Conservation (phyloP, 2,888 invertebrate genomes). For the Coelinius sp. region DNA sequence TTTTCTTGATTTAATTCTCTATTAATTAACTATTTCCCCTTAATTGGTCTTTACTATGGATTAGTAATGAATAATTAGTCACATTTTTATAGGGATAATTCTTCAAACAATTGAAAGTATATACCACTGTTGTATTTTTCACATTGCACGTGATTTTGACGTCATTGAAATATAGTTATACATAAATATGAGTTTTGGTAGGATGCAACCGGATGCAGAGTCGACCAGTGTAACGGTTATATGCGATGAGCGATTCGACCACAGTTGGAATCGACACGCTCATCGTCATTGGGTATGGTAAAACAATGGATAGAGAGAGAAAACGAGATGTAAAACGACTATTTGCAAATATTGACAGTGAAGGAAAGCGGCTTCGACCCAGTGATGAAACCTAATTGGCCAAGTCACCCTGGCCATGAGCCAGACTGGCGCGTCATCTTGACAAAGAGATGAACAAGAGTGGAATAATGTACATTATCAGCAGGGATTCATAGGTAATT, state of each 20-base stretch:
- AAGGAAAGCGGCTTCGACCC: slow-evolving; percentile 61
- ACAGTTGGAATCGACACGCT: slow-evolving; percentile 14
- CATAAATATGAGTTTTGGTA: slow-evolving; percentile 19
- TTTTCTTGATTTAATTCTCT: background rate
- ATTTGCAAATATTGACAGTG: slow-evolving; percentile 69
- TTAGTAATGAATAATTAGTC: no score
- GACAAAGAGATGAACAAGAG: slow-evolving; percentile 33
- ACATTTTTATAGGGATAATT: no score
- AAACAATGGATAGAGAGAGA: background rate
- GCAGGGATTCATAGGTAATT: slow-evolving; percentile 3
- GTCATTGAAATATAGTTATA: background rate
- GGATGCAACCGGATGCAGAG: slow-evolving; percentile 30
- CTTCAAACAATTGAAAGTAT: background rate
- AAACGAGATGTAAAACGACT: slow-evolving; percentile 46
- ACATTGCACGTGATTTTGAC: slow-evolving; percentile 1
- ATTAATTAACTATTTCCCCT: background rate
- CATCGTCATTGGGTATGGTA: slow-evolving; percentile 11
- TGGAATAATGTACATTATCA: slow-evolving; percentile 38
- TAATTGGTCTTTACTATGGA: background rate
- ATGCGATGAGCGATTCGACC: slow-evolving; percentile 18
- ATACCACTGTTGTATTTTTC: background rate
- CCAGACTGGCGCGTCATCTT: slow-evolving; percentile 57
- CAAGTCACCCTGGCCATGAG: slow-evolving; percentile 67
- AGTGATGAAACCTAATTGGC: slow-evolving; percentile 70
- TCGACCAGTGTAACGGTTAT: slow-evolving; percentile 25